Base-by-base conservation (phyloP, 2,888 invertebrate genomes). In the Mythimna vitellina region DNA sequence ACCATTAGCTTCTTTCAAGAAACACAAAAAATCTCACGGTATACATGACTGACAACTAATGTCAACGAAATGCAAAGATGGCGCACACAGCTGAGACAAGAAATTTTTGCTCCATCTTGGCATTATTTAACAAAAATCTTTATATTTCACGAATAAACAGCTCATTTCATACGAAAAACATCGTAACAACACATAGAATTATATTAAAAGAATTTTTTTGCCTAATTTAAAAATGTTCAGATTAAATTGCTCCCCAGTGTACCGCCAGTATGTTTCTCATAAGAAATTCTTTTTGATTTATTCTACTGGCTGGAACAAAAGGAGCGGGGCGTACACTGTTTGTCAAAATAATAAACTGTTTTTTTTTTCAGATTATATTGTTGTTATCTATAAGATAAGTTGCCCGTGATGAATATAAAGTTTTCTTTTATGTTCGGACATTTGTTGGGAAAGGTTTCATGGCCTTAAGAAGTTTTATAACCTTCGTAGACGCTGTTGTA, bases 271-370 rank as follows among this genome's bases (percentile, higher is more conserved):
- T 82, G 74, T 80, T 70, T 70, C 82, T 81, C 87, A 81, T 86
- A 81, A 83, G 75, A 78, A 81, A 87, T 87, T 87, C 86, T 84
- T 86, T 87, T 82, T 86, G 87, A 87, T 87, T 85, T 80, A 86
- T 80, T 68, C 75, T 61, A 65, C 63, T 70, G 70, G 66, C 54
- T 69, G 51, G 61, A 81, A 88, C 76, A 82, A 86, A 46, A 82
- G 73, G 60, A 71, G 20, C 35, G 49, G 20, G 65, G 58, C 68
- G 70, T 75, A 82, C 65, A 82, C 69, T 80, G 73, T 35, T 71
- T 74, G 57, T 73, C 82, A 81, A 78, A 84, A 82, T 82, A 85
- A 85, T 73, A 65, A 70, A 53, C 12, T 3, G 38, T 12, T 63
- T 65, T 68, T 79, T 73, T 53, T 58, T n/a, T 46, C n/a, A 64